phyloP scores from a whole-genome alignment of 2,888 invertebrate genomes.

The Polydrusus tereticollis region DNA sequence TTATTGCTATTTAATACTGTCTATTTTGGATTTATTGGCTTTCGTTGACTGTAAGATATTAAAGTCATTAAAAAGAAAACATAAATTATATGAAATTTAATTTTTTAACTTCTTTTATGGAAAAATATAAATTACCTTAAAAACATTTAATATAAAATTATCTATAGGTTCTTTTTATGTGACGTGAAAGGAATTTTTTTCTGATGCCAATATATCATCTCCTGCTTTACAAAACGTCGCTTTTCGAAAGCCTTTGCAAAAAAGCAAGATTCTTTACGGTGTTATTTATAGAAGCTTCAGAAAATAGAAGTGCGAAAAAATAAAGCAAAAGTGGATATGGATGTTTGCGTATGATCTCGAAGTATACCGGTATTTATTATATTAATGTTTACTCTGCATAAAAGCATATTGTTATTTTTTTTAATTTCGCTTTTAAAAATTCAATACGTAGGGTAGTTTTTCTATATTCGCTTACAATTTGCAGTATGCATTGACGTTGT shows the following conservation, averaged over 20 bases:
- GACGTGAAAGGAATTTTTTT: conserved; percentile 1
- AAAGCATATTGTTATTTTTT: too few species aligned
- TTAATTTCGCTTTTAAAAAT: neutral
- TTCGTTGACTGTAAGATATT: too few species aligned
- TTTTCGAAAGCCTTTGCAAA: neutral
- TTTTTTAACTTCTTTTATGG: neutral
- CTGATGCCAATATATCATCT: neutral
- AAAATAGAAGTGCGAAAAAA: neutral
- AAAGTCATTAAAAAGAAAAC: too few species aligned
- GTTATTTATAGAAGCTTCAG: neutral
- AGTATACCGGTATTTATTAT: neutral
- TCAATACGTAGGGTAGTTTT: too few species aligned
- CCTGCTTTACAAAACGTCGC: neutral
- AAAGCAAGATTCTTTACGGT: neutral
- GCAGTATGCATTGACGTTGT: too few species aligned
- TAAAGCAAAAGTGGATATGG: neutral
- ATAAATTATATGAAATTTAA: too few species aligned
- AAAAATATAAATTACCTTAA: neutral
- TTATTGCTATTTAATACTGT: too few species aligned
- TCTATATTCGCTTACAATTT: too few species aligned
- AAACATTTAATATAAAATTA: neutral
- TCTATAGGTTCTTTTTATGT: neutral
- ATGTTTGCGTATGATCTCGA: neutral
- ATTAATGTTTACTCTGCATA: neutral
- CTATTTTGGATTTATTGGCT: too few species aligned